phyloP scores from a whole-genome alignment of 2,888 invertebrate genomes.

The Xylota segnis region DNA sequence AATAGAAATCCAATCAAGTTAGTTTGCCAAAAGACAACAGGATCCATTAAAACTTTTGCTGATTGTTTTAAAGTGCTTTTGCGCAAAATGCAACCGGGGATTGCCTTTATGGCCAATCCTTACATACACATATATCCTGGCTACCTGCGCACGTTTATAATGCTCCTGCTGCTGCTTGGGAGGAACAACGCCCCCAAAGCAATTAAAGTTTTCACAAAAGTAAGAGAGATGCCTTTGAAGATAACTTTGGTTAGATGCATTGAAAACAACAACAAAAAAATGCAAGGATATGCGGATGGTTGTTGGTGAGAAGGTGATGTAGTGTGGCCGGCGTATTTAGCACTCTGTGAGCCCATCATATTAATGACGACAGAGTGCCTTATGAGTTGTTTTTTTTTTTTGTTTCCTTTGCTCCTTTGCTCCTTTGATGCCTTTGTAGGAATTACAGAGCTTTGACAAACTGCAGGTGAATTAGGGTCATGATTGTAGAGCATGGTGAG shows the following conservation, averaged over 20 bases:
- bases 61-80: conserved; percentile 77
- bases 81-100: conserved; percentile 73
- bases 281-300: not conserved
- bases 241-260: conserved; percentile 50
- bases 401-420: conserved; percentile 16
- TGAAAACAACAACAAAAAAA: not conserved
- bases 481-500: not conserved
- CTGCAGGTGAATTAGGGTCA: not conserved
- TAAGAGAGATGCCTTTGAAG: conserved; percentile 73
- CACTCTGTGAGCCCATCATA: conserved; percentile 19
- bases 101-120: conserved; percentile 66
- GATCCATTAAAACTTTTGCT: conserved; percentile 76
- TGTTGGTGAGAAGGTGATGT: conserved; percentile 22
- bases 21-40: conserved; percentile 76
- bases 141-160: conserved; percentile 27
- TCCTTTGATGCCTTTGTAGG: conserved; percentile 38
- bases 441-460: not conserved
- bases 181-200: conserved; percentile 57
- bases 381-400: conserved; percentile 29
- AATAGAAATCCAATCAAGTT: conserved; percentile 77
- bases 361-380: conserved; percentile 33
- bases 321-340: conserved; percentile 39
- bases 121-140: conserved; percentile 23
- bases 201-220: conserved; percentile 76
- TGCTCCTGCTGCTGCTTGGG: not conserved